Base-by-base conservation (phyloP, 2,797 vertebrate species). In the Chrosomus eos region DNA sequence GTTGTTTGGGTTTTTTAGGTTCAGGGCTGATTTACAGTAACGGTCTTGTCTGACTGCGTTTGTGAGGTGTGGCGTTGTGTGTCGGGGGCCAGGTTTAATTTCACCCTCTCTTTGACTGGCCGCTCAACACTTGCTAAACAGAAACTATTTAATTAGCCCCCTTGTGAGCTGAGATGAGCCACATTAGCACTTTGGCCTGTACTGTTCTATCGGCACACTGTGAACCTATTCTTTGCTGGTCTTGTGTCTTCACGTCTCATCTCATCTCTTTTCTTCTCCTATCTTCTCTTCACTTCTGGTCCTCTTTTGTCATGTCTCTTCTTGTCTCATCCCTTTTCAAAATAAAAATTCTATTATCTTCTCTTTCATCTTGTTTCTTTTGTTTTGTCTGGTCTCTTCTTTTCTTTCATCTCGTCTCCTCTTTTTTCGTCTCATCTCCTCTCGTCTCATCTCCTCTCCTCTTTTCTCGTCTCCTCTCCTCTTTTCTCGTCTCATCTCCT, bases 111-210 rank as follows among this genome's bases (percentile, higher is more conserved):
- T 77, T 58, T 88, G 90, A 90, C 89, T 88, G 85, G 83, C 60
- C 81, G 66, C 86, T 88, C 86, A 87, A 83, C 86, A 87, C 80
- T 87, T 79, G 80, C 86, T 91, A 90, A 90, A 90, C 88, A 88
- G 86, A 85, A 85, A 85, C 82, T 73, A 87, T 90, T 89, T 92
- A 93, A 93, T 93, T 91, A 91, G 89, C 86, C 90, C 89, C 87
- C 76, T 64, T 74, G 90, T 88, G 92, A 89, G 83, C 77, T 58
- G 77, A 79, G 40, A 88, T 88, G 74, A 72, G 78, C 86, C 58
- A 86, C 60, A 89, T 90, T 87, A 89, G 76, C 88, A 82, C 86
- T 76, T 48, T 84, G 88, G 88, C 85, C 88, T 84, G 84, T n/a
- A 66, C 71, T 36, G 67, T 79, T 82, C 80, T 84, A n/a, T 85